Evolutionary conservation across 2,113 vertebrate genomes (phyloP), one percentile per base, ranked within the genome.

Genomic region (Hemicordylus capensis): DNA sequence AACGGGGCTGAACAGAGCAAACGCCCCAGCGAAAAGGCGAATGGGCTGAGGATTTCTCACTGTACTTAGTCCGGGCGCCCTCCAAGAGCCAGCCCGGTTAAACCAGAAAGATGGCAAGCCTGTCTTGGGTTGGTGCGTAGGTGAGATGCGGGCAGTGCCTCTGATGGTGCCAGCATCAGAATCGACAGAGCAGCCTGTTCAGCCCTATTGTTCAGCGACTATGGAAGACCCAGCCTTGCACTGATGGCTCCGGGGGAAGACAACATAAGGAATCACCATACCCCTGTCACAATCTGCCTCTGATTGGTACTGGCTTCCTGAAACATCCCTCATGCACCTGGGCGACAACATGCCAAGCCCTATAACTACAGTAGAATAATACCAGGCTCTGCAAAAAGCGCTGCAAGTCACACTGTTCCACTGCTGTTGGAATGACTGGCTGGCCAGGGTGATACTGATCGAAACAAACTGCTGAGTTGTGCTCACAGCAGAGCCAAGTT

Each of bases 61-160:
- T 26, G 39, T 10, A 63, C 59, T 76, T n/a, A 1, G 7, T 64
- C 39, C 39, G 54, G 69, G 17, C 39, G 59, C 34, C 10, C 81
- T 37, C 79, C 15, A 12, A 24, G 46, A 61, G 64, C 42, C 42
- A 61, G 31, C 37, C 14, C 11, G 15, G 19, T 37, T 48, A 15
- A 46, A 48, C 31, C 11, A 37, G 34, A n/a, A 12, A 17, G 81
- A 28, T 26, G 80, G 66, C 9, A 9, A 58, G 6, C 34, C 28
- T 3, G 42, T 14, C 5, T 1, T 10, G 42, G 31, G 12, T 8
- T 3, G 22, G 22, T 2, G 51, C 0, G 64, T 2, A 5, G 34
- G 26, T 3, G 26, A 15, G 2, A 4, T 11, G 11, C 48, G 19
- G 14, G 4, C 8, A 1, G 51, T 39, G 22, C 48, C 19, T 19